Percentiles rank a stretch among this genome's conserved stretches.
Evolutionary conservation across 2,888 invertebrate genomes (phyloP).

Genomic region (Polia nebulosa): DNA sequence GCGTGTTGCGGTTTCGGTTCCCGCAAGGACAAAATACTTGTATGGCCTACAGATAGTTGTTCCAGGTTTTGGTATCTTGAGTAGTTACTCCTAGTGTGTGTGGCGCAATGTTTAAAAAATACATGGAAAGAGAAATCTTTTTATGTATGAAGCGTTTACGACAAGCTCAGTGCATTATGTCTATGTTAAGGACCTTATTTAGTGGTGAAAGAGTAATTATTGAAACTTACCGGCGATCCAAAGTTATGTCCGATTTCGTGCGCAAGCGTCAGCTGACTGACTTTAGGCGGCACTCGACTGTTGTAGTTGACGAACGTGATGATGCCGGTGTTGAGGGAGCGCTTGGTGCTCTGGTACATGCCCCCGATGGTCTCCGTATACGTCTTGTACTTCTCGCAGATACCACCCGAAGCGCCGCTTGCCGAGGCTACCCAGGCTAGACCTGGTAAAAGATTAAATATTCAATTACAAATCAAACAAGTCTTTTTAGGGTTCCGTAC

Average conservation of each 20-base stretch:
- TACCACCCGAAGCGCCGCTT: slow-evolving; percentile 99
- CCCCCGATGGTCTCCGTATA: slow-evolving; percentile 99
- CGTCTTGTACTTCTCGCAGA: slow-evolving; percentile 99
- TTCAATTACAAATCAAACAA: background rate
- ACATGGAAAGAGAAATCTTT: too few species aligned
- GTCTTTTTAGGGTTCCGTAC: too few species aligned
- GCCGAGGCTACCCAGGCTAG: slow-evolving; percentile 99
- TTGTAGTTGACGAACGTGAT: slow-evolving; percentile 99
- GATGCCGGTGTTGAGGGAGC: slow-evolving; percentile 99
- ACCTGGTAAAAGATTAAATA: slow-evolving; percentile 87
- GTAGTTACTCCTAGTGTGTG: too few species aligned
- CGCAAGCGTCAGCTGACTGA: slow-evolving; percentile 98
- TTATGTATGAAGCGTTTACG: too few species aligned
- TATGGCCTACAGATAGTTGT: too few species aligned
- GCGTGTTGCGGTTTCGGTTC: too few species aligned
- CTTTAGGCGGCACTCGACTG: slow-evolving; percentile 98
- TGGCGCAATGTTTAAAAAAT: too few species aligned
- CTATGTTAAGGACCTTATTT: background rate
- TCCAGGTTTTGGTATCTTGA: too few species aligned
- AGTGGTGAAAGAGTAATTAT: background rate
- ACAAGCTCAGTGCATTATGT: background rate
- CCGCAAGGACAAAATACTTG: too few species aligned
- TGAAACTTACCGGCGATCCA: slow-evolving; percentile 96
- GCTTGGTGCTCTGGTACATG: slow-evolving; percentile 97
- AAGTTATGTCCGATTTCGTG: slow-evolving; percentile 99